phyloP scores from a whole-genome alignment of 2,888 invertebrate genomes.

The Lasioglossum calceatum region DNA sequence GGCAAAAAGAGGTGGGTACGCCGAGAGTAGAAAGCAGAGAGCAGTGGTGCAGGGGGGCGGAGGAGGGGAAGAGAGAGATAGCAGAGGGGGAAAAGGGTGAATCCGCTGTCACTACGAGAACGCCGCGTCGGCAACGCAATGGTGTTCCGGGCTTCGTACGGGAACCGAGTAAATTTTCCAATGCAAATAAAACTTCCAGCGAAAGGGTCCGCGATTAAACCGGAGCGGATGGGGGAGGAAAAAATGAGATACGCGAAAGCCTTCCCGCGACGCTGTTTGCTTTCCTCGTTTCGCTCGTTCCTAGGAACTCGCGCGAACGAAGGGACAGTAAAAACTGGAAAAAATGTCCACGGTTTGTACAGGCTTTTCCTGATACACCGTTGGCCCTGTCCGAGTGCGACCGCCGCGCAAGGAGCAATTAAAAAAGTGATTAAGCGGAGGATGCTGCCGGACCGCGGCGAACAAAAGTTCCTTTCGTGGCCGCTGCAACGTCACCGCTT shows the following conservation, averaged over 20 bases:
- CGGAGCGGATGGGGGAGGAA: constrained; percentile 33
- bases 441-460: constrained; percentile 15
- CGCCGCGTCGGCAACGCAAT: background rate
- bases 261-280: constrained; percentile 46
- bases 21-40: background rate
- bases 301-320: constrained; percentile 18
- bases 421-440: constrained; percentile 69
- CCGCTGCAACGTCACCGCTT: constrained; percentile 25
- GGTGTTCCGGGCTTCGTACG: constrained; percentile 48
- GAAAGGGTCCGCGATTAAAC: constrained; percentile 61
- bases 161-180: constrained; percentile 73
- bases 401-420: constrained; percentile 61
- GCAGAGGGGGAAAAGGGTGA: constrained; percentile 5
- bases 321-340: background rate
- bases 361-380: constrained; percentile 17
- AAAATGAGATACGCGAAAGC: constrained; percentile 50
- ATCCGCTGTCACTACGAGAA: constrained; percentile 37
- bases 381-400: constrained; percentile 16
- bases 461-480: constrained; percentile 49
- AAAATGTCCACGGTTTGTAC: constrained; percentile 3
- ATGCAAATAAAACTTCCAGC: constrained; percentile 71
- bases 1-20: background rate
- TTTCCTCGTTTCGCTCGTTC: constrained; percentile 36
- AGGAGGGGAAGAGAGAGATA: background rate
- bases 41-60: background rate